Evolutionary conservation across 2,113 vertebrate genomes (phyloP).

Genomic region (Tor tambroides): DNA sequence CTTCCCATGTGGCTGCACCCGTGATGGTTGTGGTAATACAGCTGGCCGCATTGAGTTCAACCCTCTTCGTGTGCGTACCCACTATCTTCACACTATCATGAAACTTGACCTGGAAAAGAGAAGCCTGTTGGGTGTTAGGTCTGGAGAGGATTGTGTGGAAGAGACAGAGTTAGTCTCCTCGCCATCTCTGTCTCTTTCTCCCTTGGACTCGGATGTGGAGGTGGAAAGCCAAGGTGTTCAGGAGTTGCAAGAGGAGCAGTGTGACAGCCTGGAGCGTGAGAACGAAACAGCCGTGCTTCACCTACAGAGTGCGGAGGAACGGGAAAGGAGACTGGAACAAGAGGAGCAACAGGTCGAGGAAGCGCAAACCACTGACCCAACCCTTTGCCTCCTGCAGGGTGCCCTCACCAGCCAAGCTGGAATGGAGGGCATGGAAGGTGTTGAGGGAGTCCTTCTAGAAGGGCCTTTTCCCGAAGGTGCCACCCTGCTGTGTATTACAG

Average conservation of each 20-base stretch:
- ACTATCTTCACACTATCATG: conserved; percentile 88
- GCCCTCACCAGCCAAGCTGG: conserved; percentile 68
- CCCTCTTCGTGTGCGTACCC: conserved; percentile 92
- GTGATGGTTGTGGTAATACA: conserved; percentile 92
- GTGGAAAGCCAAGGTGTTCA: conserved; percentile 64
- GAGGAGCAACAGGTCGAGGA: conserved; percentile 75
- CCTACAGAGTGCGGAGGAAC: conserved; percentile 92
- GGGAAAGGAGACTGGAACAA: conserved; percentile 87
- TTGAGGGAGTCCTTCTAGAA: conserved; percentile 82
- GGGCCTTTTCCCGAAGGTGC: conserved; percentile 84
- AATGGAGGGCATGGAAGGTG: conserved; percentile 56
- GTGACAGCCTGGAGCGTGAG: conserved; percentile 79
- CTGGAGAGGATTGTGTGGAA: conserved; percentile 53
- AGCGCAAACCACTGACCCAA: conserved; percentile 66
- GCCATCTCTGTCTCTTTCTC: conserved; percentile 61
- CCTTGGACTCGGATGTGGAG: conserved; percentile 66
- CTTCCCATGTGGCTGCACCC: conserved; percentile 95
- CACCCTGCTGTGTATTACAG: conserved; percentile 86
- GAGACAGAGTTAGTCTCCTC: conserved; percentile 61
- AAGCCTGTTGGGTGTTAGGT: conserved; percentile 69
- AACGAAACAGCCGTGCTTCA: conserved; percentile 92
- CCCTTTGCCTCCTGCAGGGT: conserved; percentile 82
- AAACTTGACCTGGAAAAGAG: conserved; percentile 79
- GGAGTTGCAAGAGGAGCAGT: conserved; percentile 69
- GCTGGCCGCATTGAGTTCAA: conserved; percentile 96